These are phyloP conservation scores for Amphiprion percula DNA, from an alignment of 2,113 vertebrate genomes.

Conservation along the genomic window DNA sequence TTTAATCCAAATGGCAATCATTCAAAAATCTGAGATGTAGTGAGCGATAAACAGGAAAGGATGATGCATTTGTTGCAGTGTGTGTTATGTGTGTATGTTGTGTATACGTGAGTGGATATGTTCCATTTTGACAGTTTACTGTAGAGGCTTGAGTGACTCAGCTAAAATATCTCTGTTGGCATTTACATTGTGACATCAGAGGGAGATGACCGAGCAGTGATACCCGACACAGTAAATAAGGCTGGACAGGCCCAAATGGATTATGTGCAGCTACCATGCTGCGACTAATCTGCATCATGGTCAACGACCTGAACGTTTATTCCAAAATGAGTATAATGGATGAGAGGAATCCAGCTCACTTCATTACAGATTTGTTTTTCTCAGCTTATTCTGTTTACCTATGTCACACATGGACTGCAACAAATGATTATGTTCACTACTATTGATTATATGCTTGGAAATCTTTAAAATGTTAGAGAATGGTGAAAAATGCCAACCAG, in stretches of 20 bases:
- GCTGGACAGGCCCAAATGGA: constrained; percentile 18
- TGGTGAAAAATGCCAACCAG: no score
- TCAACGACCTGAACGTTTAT: not conserved
- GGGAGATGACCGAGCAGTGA: constrained; percentile 27
- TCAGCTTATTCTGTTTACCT: not conserved
- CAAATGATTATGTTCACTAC: no score
- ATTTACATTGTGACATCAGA: constrained; percentile 46
- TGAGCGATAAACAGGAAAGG: not conserved
- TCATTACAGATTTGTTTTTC: not conserved
- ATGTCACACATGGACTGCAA: not conserved
- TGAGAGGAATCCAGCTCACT: not conserved
- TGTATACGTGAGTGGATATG: not conserved
- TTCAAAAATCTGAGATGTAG: not conserved
- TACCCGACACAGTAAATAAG: constrained; percentile 48
- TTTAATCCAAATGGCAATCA: not conserved
- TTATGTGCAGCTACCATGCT: constrained; percentile 22
- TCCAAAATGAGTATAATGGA: not conserved
- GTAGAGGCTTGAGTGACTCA: constrained; percentile 38
- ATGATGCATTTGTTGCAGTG: not conserved
- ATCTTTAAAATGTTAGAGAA: no score
- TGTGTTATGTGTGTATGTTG: not conserved
- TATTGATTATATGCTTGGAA: no score
- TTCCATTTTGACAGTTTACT: not conserved
- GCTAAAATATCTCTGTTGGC: constrained; percentile 35
- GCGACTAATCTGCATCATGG: constrained; percentile 17